Evolutionary conservation across 2,888 invertebrate genomes (phyloP).

Genomic region (Antheraea assamensis): DNA sequence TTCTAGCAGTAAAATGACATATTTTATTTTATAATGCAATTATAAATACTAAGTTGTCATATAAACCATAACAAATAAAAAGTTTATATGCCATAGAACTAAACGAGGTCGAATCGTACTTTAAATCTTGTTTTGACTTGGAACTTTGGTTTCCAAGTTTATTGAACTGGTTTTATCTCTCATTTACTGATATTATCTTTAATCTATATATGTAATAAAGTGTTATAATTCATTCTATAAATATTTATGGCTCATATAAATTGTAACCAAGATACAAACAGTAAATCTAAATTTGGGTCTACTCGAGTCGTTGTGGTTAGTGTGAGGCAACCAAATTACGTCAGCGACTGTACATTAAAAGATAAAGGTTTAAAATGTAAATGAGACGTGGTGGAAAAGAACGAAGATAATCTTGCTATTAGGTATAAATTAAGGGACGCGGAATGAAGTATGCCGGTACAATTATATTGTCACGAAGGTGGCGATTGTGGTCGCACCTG

Average conservation of each 20-base stretch:
- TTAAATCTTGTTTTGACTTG: not conserved
- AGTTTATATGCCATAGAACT: not conserved
- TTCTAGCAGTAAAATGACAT: not conserved
- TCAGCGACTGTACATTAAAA: slow-evolving; percentile 27
- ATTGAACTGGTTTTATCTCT: not conserved
- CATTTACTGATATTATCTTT: not conserved
- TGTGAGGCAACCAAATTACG: slow-evolving; percentile 26
- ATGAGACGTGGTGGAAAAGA: slow-evolving; percentile 76
- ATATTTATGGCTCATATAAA: not conserved
- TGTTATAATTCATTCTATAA: not conserved
- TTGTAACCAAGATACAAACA: not conserved
- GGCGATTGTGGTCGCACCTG: slow-evolving; percentile 49
- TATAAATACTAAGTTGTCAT: not conserved
- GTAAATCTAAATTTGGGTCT: not conserved
- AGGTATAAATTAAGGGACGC: slow-evolving; percentile 77
- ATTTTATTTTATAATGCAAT: not conserved
- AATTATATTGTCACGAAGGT: slow-evolving; percentile 80
- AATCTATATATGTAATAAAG: not conserved
- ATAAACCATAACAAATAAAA: not conserved
- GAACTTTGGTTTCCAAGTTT: not conserved
- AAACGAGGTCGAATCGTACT: not conserved
- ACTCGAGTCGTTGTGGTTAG: not conserved
- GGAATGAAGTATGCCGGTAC: slow-evolving; percentile 73
- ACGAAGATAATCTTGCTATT: slow-evolving; percentile 78
- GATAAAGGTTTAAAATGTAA: slow-evolving; percentile 76